Conservation (phyloP, 2,888 invertebrate genomes). For the Diaprepes abbreviatus region DNA sequence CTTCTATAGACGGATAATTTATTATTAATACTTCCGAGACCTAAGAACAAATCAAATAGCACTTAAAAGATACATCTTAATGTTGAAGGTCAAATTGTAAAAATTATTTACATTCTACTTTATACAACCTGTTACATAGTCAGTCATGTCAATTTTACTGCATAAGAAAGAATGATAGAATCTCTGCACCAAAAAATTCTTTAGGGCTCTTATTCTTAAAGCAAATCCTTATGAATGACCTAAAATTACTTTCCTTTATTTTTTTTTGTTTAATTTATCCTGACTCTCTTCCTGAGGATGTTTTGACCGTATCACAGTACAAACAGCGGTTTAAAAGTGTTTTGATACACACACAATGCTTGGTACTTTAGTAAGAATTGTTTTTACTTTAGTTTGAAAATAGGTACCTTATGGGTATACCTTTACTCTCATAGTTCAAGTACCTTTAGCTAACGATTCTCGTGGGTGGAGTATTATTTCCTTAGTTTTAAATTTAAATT, state of each 20-base stretch:
- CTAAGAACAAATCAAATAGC: conserved; percentile 1
- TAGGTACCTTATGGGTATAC: conserved; percentile 5
- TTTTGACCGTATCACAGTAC: too few relatives aligned
- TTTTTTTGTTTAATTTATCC: too few relatives aligned
- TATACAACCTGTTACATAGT: conserved; percentile 25
- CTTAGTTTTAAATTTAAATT: conserved; percentile 12
- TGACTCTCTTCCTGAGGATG: too few relatives aligned
- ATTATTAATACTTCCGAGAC: not conserved
- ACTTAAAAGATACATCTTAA: conserved; percentile 15
- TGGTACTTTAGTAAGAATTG: too few relatives aligned
- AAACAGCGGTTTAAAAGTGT: too few relatives aligned
- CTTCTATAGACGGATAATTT: too few relatives aligned
- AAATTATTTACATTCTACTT: conserved; percentile 18
- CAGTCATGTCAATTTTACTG: not conserved
- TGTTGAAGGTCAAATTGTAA: conserved; percentile 20
- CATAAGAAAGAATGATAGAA: conserved; percentile 2
- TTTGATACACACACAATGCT: too few relatives aligned
- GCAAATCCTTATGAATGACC: not conserved
- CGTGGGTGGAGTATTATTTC: conserved; percentile 29
- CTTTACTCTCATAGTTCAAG: conserved; percentile 27
- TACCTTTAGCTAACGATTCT: conserved; percentile 34
- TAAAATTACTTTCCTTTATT: too few relatives aligned
- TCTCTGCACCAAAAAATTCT: not conserved
- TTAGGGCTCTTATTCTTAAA: not conserved
- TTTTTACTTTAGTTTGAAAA: not conserved